phyloP scores from a whole-genome alignment of 92 coral and sea anemone genomes.

The Porites lobata region DNA sequence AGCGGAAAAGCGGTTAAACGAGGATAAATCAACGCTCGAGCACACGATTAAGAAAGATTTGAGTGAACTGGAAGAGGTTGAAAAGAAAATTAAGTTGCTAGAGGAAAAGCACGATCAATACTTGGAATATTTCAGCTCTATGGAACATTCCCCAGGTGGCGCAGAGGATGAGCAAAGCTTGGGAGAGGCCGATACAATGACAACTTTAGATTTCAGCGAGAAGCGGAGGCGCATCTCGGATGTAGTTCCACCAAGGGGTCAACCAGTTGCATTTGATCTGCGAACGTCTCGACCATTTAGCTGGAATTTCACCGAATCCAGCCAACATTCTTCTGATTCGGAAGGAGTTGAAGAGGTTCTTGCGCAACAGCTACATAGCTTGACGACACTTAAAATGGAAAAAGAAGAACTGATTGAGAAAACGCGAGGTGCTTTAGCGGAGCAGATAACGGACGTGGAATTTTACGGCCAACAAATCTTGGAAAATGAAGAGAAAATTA shows the following conservation, averaged over 20 bases:
- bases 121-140: slow-evolving; percentile 22
- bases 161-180: slow-evolving; percentile 9
- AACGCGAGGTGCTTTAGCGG: slow-evolving; percentile 64
- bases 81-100: slow-evolving; percentile 63
- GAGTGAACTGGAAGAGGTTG: slow-evolving; percentile 77
- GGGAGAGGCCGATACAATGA: slow-evolving; percentile 16
- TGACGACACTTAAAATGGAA: slow-evolving; percentile 70
- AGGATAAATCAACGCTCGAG: slow-evolving; percentile 70
- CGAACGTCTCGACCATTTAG: slow-evolving; percentile 16
- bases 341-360: slow-evolving; percentile 7
- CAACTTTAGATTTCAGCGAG: slow-evolving; percentile 21
- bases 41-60: slow-evolving; percentile 58
- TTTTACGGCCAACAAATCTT: slow-evolving; percentile 70
- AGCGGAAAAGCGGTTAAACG: slow-evolving; percentile 62
- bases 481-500: slow-evolving; percentile 76
- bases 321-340: neutral
- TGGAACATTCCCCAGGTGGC: slow-evolving; percentile 20
- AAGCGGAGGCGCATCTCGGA: slow-evolving; percentile 41
- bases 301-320: slow-evolving; percentile 14
- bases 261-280: slow-evolving; percentile 29
- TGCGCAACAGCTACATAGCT: slow-evolving; percentile 45
- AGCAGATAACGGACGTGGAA: slow-evolving; percentile 70
- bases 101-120: slow-evolving; percentile 66
- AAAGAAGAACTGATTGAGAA: slow-evolving; percentile 69
- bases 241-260: slow-evolving; percentile 15